Percentiles rank a stretch among this genome's conserved stretches.
Conservation (phyloP, 2,113 vertebrate genomes). For the Isichthys henryi region DNA sequence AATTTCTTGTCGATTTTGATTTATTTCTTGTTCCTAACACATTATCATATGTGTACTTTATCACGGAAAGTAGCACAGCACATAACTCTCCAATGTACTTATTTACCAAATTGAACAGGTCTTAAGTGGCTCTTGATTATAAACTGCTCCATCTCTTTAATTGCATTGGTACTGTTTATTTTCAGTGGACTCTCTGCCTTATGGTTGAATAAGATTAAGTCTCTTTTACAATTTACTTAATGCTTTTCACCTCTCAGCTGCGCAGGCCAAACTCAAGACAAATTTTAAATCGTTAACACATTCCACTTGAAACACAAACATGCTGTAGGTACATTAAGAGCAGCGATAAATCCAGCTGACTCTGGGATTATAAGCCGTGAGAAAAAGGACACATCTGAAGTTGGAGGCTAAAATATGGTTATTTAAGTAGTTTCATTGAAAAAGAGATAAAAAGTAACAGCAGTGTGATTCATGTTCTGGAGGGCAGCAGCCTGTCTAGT, state of each 20-base stretch:
- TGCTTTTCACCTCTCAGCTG: background rate
- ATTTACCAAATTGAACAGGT: conserved; percentile 3
- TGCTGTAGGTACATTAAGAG: background rate
- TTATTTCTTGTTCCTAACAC: background rate
- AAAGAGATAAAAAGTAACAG: background rate
- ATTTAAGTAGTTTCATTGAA: conserved; percentile 20
- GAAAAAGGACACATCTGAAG: conserved; percentile 2
- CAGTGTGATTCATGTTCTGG: background rate
- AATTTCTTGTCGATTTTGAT: background rate
- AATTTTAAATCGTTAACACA: conserved; percentile 17
- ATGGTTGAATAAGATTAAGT: conserved; percentile 15
- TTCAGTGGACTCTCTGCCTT: conserved; percentile 5
- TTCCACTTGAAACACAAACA: conserved; percentile 2
- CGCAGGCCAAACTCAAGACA: conserved; percentile 9
- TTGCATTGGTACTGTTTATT: conserved; percentile 11
- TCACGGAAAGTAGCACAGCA: background rate
- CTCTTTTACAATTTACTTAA: conserved; percentile 17
- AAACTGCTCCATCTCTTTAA: conserved; percentile 15
- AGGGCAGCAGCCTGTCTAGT: background rate
- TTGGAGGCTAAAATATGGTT: conserved; percentile 12
- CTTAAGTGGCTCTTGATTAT: conserved; percentile 6
- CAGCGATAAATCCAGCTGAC: conserved; percentile 8
- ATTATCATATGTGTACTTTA: background rate
- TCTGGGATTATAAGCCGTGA: background rate
- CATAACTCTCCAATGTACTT: background rate